Evolutionary conservation across 2,113 vertebrate genomes (phyloP).

Genomic region (Mormyrus lacerda): DNA sequence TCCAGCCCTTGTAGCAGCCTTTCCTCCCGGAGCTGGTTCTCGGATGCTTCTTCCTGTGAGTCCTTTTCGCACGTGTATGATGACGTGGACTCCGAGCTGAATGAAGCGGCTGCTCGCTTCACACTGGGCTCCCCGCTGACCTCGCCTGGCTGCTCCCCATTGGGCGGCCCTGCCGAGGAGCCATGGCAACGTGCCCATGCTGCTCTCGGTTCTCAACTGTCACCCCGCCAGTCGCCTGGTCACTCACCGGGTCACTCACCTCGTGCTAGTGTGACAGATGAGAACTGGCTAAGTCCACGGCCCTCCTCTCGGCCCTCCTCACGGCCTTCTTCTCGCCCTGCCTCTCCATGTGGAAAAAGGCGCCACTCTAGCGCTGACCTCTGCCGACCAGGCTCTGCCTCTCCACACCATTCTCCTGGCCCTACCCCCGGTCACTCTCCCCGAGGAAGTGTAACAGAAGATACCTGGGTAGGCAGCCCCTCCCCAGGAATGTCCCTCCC

Average conservation of each 20-base stretch:
- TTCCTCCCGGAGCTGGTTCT: constrained; percentile 95
- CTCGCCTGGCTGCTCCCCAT: constrained; percentile 82
- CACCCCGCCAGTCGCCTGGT: constrained; percentile 84
- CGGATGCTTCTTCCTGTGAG: constrained; percentile 94
- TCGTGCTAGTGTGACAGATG: constrained; percentile 92
- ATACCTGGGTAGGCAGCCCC: constrained; percentile 79
- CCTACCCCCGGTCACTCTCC: constrained; percentile 91
- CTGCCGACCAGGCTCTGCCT: constrained; percentile 79
- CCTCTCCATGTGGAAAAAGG: constrained; percentile 91
- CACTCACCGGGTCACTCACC: constrained; percentile 94
- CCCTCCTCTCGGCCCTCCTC: constrained; percentile 88
- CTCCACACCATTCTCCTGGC: constrained; percentile 90
- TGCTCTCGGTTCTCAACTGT: constrained; percentile 74
- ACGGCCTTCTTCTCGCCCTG: constrained; percentile 59
- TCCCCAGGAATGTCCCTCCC: constrained; percentile 68
- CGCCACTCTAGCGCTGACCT: constrained; percentile 96
- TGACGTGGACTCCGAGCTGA: constrained; percentile 92
- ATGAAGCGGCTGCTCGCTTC: constrained; percentile 90
- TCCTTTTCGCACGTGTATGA: constrained; percentile 95
- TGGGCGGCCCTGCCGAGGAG: constrained; percentile 65
- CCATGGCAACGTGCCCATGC: constrained; percentile 81
- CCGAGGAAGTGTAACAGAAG: constrained; percentile 89
- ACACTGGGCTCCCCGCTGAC: constrained; percentile 86
- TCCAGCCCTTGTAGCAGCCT: constrained; percentile 95
- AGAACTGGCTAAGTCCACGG: constrained; percentile 94